phyloP scores from a whole-genome alignment of 1,140 invertebrate genomes.

The Lasioglossum albipes region DNA sequence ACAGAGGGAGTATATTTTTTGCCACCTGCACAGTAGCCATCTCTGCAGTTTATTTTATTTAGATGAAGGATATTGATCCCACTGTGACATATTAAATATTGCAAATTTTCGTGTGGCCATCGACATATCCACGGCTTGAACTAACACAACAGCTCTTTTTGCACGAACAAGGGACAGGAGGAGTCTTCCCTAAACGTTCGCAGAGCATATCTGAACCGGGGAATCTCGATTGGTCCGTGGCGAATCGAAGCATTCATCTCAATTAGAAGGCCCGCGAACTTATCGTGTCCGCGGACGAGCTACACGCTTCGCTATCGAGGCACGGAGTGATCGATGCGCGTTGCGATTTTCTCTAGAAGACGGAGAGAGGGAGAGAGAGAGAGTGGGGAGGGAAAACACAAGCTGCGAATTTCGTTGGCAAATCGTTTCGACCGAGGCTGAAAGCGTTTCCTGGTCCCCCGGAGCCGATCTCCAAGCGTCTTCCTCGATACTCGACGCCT shows the following conservation, averaged over 20 bases:
- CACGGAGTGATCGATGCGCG: background rate
- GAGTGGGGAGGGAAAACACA: too few relatives aligned
- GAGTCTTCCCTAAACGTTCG: background rate
- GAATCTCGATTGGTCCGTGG: background rate
- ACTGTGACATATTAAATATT: too few relatives aligned
- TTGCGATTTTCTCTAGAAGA: background rate
- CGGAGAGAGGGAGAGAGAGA: too few relatives aligned
- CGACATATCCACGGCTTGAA: too few relatives aligned
- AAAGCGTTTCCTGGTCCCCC: background rate
- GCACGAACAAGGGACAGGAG: too few relatives aligned
- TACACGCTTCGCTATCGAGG: background rate
- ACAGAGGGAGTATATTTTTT: too few relatives aligned
- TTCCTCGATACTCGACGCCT: background rate
- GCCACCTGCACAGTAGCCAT: too few relatives aligned
- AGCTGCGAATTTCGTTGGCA: too few relatives aligned
- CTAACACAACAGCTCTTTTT: too few relatives aligned
- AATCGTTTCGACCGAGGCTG: background rate
- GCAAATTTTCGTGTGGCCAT: too few relatives aligned
- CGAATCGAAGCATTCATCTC: background rate
- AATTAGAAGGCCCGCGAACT: background rate
- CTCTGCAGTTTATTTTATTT: too few relatives aligned
- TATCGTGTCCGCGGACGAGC: background rate
- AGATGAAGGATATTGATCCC: too few relatives aligned
- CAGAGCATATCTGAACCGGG: background rate
- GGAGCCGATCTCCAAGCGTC: background rate